Conservation (phyloP, 1,140 invertebrate species). For the Aricia agestis region DNA sequence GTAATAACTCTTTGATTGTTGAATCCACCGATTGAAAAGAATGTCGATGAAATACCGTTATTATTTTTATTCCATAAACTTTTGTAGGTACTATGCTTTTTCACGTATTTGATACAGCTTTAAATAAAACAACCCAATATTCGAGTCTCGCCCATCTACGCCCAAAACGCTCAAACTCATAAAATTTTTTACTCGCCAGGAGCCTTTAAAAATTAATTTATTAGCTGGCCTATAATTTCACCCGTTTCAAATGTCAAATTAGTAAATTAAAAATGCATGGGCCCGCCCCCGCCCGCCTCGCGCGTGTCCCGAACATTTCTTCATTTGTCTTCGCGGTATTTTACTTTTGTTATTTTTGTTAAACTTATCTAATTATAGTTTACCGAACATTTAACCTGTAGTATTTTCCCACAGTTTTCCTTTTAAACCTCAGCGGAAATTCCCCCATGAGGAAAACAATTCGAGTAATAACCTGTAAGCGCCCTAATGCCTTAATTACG, state of each 20-base stretch:
- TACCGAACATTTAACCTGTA: slow-evolving; percentile 23
- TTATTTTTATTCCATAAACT: too few species aligned
- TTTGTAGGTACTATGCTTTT: too few species aligned
- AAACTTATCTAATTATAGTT: slow-evolving; percentile 59
- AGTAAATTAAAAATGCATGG: slow-evolving; percentile 69
- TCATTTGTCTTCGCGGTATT: slow-evolving; percentile 58
- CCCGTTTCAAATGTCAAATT: slow-evolving; percentile 69
- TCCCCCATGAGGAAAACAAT: slow-evolving; percentile 28
- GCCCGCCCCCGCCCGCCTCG: slow-evolving; percentile 51
- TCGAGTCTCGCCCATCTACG: too few species aligned
- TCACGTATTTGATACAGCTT: too few species aligned
- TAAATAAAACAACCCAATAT: too few species aligned
- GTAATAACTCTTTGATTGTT: too few species aligned
- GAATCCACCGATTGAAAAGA: too few species aligned
- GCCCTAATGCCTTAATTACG: slow-evolving; percentile 44
- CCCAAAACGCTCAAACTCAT: not conserved
- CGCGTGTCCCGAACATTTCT: slow-evolving; percentile 42
- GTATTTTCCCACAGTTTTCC: not conserved
- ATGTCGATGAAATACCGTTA: too few species aligned
- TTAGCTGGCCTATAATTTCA: slow-evolving; percentile 66
- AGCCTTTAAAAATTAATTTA: slow-evolving; percentile 69
- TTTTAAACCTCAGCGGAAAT: not conserved
- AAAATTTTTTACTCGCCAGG: slow-evolving; percentile 19
- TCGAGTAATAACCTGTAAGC: slow-evolving; percentile 34
- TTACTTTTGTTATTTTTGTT: slow-evolving; percentile 46